Conservation (phyloP, 2,888 invertebrate species). For the Palloptera scutellata region DNA sequence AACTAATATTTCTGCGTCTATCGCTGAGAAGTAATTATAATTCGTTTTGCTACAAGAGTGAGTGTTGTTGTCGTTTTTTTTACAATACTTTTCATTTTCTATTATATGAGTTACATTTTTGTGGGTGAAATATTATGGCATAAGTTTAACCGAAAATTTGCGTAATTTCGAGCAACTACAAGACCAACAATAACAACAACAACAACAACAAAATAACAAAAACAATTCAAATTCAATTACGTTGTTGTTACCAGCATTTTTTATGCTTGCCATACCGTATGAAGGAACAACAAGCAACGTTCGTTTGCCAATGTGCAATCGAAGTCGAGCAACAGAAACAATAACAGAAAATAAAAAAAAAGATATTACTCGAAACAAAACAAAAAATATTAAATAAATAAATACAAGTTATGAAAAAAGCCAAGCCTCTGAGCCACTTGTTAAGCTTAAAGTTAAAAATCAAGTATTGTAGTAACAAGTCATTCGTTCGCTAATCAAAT, state of each 20-base stretch:
- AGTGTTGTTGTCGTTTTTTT: neutral
- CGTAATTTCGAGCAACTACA: slow-evolving; percentile 18
- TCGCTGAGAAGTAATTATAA: too few relatives aligned
- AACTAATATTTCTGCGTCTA: too few relatives aligned
- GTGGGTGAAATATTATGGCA: slow-evolving; percentile 9
- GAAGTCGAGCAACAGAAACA: neutral
- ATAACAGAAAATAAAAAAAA: neutral
- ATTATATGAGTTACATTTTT: neutral
- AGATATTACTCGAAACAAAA: neutral
- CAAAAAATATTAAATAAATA: slow-evolving; percentile 22
- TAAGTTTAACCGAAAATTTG: slow-evolving; percentile 6
- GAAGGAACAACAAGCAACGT: too few relatives aligned
- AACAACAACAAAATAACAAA: slow-evolving; percentile 21
- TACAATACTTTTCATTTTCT: neutral
- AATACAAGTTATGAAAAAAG: slow-evolving; percentile 34
- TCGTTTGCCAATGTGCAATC: too few relatives aligned
- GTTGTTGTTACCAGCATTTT: neutral
- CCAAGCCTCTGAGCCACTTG: slow-evolving; percentile 57
- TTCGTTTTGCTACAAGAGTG: neutral
- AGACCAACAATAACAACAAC: slow-evolving; percentile 26
- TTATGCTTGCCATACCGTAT: neutral
- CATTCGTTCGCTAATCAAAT: too few relatives aligned
- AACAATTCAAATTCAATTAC: neutral
- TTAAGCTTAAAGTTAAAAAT: slow-evolving; percentile 37
- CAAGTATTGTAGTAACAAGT: too few relatives aligned